Conservation (phyloP, 2,797 vertebrate species). For the Eleutherodactylus coqui region DNA sequence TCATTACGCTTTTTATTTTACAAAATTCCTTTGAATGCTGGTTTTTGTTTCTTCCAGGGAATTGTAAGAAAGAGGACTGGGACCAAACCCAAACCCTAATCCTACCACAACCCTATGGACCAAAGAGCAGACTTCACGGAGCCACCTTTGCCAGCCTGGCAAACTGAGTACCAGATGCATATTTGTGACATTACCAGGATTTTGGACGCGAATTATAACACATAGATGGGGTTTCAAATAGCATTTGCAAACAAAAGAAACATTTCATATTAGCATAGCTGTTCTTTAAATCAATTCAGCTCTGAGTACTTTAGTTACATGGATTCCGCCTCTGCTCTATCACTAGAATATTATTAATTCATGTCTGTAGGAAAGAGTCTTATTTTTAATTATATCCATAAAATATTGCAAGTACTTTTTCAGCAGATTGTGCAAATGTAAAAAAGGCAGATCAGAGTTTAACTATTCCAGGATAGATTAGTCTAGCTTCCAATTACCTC, state of each 20-base stretch:
- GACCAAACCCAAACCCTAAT: constrained; percentile 46
- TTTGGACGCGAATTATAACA: neutral
- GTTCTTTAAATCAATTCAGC: constrained; percentile 33
- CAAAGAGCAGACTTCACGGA: constrained; percentile 41
- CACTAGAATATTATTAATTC: constrained; percentile 23
- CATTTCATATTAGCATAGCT: constrained; percentile 17
- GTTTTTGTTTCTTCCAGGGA: constrained; percentile 43
- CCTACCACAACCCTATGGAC: constrained; percentile 46
- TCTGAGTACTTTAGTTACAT: constrained; percentile 3
- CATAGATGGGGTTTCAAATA: constrained; percentile 6
- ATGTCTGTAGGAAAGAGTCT: constrained; percentile 34
- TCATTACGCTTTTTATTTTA: constrained; percentile 40
- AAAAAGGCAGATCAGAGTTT: neutral
- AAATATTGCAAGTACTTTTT: constrained; percentile 31
- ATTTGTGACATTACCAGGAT: constrained; percentile 25
- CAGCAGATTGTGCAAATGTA: constrained; percentile 14
- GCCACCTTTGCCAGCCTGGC: constrained; percentile 48
- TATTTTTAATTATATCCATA: constrained; percentile 26
- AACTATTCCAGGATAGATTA: neutral
- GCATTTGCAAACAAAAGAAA: constrained; percentile 23
- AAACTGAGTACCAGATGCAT: constrained; percentile 22
- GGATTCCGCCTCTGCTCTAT: neutral
- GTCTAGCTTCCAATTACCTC: neutral
- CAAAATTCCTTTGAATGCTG: constrained; percentile 37
- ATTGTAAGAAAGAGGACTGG: constrained; percentile 39